Conservation (phyloP, 2,113 vertebrate species). For the Chloroceryle aenea region DNA sequence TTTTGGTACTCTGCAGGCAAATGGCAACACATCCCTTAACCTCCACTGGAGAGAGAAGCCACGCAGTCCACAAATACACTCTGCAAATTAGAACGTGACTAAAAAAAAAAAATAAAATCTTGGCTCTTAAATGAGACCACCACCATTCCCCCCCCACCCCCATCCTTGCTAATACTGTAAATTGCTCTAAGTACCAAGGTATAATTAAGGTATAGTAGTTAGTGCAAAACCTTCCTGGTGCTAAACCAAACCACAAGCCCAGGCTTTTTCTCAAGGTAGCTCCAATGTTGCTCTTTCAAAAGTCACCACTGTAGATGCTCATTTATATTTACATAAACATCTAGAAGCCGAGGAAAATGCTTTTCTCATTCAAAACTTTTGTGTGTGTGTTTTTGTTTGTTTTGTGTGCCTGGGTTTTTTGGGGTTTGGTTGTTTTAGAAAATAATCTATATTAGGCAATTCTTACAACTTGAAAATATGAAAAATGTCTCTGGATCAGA, state of each 20-base stretch:
- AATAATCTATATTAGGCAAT: neutral
- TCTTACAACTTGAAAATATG: neutral
- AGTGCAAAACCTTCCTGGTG: neutral
- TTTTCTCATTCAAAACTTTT: rapidly evolving
- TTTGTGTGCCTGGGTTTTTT: no score
- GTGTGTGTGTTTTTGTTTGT: no score
- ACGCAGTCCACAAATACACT: neutral
- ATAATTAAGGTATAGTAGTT: neutral
- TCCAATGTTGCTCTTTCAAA: neutral
- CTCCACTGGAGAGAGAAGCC: neutral
- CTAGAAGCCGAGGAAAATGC: neutral
- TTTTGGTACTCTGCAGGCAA: neutral
- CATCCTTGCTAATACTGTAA: neutral
- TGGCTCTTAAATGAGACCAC: neutral
- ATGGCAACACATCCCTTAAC: neutral
- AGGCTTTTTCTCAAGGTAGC: neutral
- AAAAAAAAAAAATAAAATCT: neutral
- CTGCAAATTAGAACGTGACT: neutral
- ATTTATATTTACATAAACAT: neutral
- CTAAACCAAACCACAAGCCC: neutral
- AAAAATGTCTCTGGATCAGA: neutral
- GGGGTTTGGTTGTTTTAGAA: no score
- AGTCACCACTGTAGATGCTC: neutral
- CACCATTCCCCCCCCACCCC: neutral
- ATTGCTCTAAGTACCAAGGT: neutral